Base-by-base conservation (phyloP, 2,888 invertebrate species). In the Glaucopsyche alexis region DNA sequence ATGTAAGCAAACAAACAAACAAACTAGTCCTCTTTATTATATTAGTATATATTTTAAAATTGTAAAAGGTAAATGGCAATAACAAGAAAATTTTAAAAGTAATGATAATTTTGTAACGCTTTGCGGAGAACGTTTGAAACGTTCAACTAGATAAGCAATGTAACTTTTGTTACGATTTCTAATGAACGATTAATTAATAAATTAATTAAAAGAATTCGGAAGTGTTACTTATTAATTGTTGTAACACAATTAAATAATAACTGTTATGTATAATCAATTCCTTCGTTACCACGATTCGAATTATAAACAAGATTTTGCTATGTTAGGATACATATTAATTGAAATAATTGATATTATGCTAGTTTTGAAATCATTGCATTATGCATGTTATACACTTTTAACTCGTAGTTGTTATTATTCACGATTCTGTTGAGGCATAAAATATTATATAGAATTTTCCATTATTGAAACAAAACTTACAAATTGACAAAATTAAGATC, bases 51-150 rank as follows among this genome's bases (percentile, higher is more conserved):
- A n/a, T n/a, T n/a, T 14, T 60, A 16, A 11, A 49, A 70, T 50
- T 60, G 49, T 19, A 67, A 69, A 14, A 40, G 69, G 40, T 14
- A 67, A 69, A 14, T 16, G 69, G 47, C 64, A n/a, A 47, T n/a
- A 19, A 19, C 13, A 6, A 45, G 29, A 19, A 42, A n/a, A n/a
- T n/a, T n/a, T n/a, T n/a, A n/a, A n/a, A 40, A n/a, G 60, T 16
- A n/a, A n/a, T 38, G 16, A 14, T 8, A 70, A 6, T 49, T 0
- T 70, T 14, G 9, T 29, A 29, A 14, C 9, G 55, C 16, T 55
- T 55, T 19, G 5, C 11, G 19, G 11, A 19, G 55, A 55, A 55
- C 19, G 52, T 9, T 19, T 19, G 19, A 55, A 16, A 16, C 1
- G 4, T 42, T 42, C 42, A 42, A 42, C 7, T 7, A 3, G 8